A percentile compares a stretch with the other conserved stretches of the same genome.
phyloP scores from a whole-genome alignment of 2,888 invertebrate genomes.

The Plemyria rubiginata region DNA sequence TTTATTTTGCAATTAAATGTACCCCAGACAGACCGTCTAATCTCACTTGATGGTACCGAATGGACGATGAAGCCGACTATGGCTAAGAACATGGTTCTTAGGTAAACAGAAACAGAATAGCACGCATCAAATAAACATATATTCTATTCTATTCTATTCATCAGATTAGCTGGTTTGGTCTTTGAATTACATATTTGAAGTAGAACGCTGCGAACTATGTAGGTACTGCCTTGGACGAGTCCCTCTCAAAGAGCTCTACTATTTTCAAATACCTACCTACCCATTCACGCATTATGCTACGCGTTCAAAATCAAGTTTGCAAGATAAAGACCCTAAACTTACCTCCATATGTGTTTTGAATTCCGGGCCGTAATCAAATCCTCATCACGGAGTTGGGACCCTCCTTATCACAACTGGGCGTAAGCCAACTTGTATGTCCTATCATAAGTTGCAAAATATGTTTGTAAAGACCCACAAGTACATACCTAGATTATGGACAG shows the following conservation, averaged over 20 bases:
- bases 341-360: constrained; percentile 24
- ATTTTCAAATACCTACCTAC: background rate
- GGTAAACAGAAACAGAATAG: too few species aligned
- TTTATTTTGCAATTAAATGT: too few species aligned
- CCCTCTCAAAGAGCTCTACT: background rate
- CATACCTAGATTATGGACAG: background rate
- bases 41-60: too few species aligned
- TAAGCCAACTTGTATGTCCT: constrained; percentile 45
- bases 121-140: too few species aligned
- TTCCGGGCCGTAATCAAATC: constrained; percentile 50
- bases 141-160: too few species aligned
- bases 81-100: too few species aligned
- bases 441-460: constrained; percentile 22
- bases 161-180: too few species aligned
- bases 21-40: too few species aligned
- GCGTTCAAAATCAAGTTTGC: constrained; percentile 29
- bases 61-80: too few species aligned
- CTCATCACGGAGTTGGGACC: constrained; percentile 43
- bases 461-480: constrained; percentile 1
- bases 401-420: constrained; percentile 56
- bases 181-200: too few species aligned
- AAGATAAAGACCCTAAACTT: constrained; percentile 27
- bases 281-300: constrained; percentile 13
- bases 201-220: too few species aligned
- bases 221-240: too few species aligned